Conservation (phyloP, 2,888 invertebrate genomes). For the Pachliopta kotzebuea region DNA sequence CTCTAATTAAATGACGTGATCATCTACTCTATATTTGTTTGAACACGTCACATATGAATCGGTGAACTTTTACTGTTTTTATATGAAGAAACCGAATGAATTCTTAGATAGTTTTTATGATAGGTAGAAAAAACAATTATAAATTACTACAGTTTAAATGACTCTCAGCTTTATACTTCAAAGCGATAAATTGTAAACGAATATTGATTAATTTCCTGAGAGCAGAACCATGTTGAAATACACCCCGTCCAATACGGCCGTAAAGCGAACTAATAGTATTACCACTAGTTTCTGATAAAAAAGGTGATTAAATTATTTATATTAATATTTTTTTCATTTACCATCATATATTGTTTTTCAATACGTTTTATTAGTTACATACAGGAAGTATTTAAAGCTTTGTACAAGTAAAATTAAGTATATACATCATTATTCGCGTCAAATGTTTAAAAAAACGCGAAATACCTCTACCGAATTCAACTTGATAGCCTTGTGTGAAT, state of each 20-base stretch:
- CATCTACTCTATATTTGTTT: no score
- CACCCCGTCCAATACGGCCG: background rate
- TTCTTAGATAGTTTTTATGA: no score
- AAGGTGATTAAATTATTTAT: no score
- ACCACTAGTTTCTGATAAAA: background rate
- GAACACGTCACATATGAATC: no score
- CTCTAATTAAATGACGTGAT: no score
- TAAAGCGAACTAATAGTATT: background rate
- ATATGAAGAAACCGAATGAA: no score
- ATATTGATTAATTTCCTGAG: conserved; percentile 20
- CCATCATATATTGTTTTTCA: no score
- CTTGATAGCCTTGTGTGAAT: conserved; percentile 12
- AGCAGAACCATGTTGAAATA: conserved; percentile 15
- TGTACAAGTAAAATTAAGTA: background rate
- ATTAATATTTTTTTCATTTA: no score
- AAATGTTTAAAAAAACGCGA: background rate
- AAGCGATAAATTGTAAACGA: conserved; percentile 13
- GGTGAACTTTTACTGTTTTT: no score
- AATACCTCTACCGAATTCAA: conserved; percentile 1
- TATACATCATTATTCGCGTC: background rate
- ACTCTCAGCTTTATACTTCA: background rate
- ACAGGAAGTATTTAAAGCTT: no score
- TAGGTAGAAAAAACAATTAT: background rate
- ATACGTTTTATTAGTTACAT: no score
- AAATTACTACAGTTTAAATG: background rate